phyloP scores from a whole-genome alignment of 2,888 invertebrate genomes.

The Cyclophora punctaria region DNA sequence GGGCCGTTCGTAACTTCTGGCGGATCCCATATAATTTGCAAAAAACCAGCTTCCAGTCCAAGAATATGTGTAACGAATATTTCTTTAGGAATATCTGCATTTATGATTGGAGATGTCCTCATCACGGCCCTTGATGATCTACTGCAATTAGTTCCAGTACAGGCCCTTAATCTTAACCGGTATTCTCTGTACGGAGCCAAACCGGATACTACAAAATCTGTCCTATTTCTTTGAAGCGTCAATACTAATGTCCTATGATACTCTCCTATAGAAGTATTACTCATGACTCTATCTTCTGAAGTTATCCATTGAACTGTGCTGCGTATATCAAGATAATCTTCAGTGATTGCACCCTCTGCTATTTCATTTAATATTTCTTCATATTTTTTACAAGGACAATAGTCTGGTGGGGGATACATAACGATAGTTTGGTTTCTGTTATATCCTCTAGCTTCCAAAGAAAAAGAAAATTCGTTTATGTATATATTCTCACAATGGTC shows the following conservation, averaged over 20 bases:
- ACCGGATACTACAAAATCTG: constrained; percentile 37
- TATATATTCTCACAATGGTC: constrained; percentile 36
- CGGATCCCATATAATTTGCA: constrained; percentile 37
- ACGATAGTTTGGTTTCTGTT: constrained; percentile 29
- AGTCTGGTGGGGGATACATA: constrained; percentile 48
- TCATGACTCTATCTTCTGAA: constrained; percentile 28
- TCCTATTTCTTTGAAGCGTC: constrained; percentile 32
- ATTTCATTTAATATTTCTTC: too few species aligned
- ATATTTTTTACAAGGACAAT: constrained; percentile 19
- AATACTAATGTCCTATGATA: constrained; percentile 40
- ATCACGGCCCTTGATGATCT: constrained; percentile 46
- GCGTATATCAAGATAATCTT: constrained; percentile 56
- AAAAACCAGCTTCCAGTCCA: too few species aligned
- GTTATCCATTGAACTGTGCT: constrained; percentile 9
- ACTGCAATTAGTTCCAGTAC: constrained; percentile 43
- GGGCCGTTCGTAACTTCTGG: constrained; percentile 52
- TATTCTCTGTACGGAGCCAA: constrained; percentile 61
- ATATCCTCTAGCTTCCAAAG: too few species aligned
- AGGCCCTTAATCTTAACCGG: constrained; percentile 51
- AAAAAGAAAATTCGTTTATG: too few species aligned
- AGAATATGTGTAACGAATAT: too few species aligned
- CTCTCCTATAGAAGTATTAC: constrained; percentile 35
- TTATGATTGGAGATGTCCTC: constrained; percentile 35
- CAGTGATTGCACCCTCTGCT: constrained; percentile 43
- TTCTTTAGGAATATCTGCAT: too few species aligned